Conservation (phyloP, 2,797 vertebrate genomes). For the Nannoperca australis region DNA sequence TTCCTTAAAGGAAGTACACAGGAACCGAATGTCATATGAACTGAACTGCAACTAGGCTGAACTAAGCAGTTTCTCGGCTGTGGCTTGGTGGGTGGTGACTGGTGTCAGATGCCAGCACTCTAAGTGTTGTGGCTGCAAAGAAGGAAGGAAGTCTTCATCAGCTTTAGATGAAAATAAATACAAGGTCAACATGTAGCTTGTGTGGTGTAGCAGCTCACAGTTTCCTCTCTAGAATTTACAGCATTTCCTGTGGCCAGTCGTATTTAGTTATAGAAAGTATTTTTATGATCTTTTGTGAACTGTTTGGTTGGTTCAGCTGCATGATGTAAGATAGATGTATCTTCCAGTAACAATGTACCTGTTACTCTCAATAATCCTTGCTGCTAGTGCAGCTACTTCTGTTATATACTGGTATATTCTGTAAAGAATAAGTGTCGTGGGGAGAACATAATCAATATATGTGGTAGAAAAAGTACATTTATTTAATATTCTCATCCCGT, state of each 20-base stretch:
- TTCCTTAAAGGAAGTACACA: slow-evolving; percentile 23
- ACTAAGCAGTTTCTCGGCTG: not conserved
- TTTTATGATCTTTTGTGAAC: not conserved
- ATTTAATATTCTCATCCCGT: not conserved
- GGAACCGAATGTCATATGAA: not conserved
- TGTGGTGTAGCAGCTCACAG: slow-evolving; percentile 4
- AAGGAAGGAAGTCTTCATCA: slow-evolving; percentile 75
- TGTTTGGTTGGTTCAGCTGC: not conserved
- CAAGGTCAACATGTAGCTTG: slow-evolving; percentile 9
- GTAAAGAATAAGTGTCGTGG: not conserved
- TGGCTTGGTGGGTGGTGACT: slow-evolving; percentile 49
- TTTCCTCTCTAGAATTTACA: slow-evolving; percentile 8
- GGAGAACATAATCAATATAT: not conserved
- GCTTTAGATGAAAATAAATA: slow-evolving; percentile 67
- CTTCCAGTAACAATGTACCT: not conserved
- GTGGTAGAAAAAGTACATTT: not conserved
- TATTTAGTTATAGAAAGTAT: not conserved
- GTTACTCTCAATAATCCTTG: not conserved
- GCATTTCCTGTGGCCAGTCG: slow-evolving; percentile 11
- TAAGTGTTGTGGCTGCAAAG: slow-evolving; percentile 61
- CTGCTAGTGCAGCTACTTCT: not conserved
- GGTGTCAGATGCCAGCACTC: slow-evolving; percentile 35
- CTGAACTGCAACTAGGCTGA: not conserved
- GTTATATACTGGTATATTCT: not conserved
- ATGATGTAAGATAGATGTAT: not conserved